A percentile compares a stretch with the other conserved stretches of the same genome.
Conservation (phyloP, 1,140 invertebrate species). For the Penaeus vannamei region DNA sequence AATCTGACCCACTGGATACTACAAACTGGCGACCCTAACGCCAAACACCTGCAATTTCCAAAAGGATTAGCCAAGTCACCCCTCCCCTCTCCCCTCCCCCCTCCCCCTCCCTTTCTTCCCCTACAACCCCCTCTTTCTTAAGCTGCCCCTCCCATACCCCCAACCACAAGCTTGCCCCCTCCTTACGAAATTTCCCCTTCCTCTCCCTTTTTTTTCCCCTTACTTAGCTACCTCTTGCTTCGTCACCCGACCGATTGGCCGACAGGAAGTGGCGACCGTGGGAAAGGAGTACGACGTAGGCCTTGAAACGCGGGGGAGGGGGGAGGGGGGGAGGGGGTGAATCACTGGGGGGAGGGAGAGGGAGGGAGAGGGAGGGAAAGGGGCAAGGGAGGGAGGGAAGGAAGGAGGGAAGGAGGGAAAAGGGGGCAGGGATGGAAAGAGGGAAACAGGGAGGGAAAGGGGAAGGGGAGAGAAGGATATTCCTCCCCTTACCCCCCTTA, state of each 20-base stretch:
- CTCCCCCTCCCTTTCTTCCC: no score
- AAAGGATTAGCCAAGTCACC: no score
- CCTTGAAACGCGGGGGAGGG: background rate
- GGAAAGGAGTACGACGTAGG: background rate
- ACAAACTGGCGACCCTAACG: no score
- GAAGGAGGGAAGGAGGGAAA: background rate
- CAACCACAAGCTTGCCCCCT: no score
- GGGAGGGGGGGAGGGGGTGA: no score
- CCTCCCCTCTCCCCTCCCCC: no score
- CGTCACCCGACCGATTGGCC: no score
- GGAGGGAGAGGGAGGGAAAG: constrained; percentile 7
- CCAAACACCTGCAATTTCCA: no score
- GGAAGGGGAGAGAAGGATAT: background rate
- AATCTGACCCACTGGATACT: no score
- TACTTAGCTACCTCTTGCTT: no score
- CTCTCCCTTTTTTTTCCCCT: constrained; percentile 28
- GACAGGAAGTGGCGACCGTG: background rate
- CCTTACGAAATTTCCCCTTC: background rate
- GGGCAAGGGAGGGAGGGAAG: background rate
- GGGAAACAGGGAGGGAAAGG: background rate
- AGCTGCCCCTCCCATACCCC: no score
- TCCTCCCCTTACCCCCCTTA: background rate
- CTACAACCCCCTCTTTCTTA: no score
- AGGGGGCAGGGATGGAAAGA: background rate
- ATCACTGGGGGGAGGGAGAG: background rate